Evolutionary conservation across 2,797 vertebrate genomes (phyloP).

Genomic region (Acanthurus lineatus): DNA sequence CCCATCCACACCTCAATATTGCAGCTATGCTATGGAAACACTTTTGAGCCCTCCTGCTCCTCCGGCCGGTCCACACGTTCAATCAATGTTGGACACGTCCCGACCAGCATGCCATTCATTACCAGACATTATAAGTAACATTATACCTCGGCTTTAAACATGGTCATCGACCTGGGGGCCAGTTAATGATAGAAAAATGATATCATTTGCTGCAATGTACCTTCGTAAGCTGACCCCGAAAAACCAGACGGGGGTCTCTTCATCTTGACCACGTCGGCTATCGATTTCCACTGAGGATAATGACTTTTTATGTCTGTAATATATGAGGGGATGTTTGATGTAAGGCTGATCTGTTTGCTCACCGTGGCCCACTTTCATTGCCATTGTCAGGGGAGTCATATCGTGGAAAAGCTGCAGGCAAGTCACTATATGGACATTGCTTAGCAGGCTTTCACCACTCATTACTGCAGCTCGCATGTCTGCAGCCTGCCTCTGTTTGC

Average conservation of each 20-base stretch:
- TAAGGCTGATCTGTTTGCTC: slow-evolving; percentile 79
- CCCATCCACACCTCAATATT: slow-evolving; percentile 53
- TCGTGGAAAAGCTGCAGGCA: slow-evolving; percentile 47
- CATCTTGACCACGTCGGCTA: slow-evolving; percentile 79
- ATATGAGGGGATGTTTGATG: slow-evolving; percentile 81
- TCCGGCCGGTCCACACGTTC: slow-evolving; percentile 44
- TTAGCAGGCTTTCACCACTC: slow-evolving; percentile 52
- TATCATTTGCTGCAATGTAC: slow-evolving; percentile 79
- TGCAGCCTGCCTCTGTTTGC: slow-evolving; percentile 3
- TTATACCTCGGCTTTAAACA: slow-evolving; percentile 77
- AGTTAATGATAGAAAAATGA: slow-evolving; percentile 82
- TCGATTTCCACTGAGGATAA: slow-evolving; percentile 83
- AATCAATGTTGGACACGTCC: slow-evolving; percentile 74
- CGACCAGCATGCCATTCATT: slow-evolving; percentile 71
- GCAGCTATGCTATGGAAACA: slow-evolving; percentile 67
- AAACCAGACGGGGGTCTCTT: slow-evolving; percentile 81
- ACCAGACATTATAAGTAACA: slow-evolving; percentile 74
- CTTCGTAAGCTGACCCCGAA: slow-evolving; percentile 80
- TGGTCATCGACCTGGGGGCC: slow-evolving; percentile 75
- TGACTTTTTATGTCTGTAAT: slow-evolving; percentile 85
- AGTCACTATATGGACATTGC: slow-evolving; percentile 60
- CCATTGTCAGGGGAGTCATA: slow-evolving; percentile 75
- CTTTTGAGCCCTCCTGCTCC: slow-evolving; percentile 29
- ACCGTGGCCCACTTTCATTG: slow-evolving; percentile 77
- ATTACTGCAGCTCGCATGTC: slow-evolving; percentile 12